Base-by-base conservation (phyloP, 2,888 invertebrate species). In the Bugulina stolonifera region DNA sequence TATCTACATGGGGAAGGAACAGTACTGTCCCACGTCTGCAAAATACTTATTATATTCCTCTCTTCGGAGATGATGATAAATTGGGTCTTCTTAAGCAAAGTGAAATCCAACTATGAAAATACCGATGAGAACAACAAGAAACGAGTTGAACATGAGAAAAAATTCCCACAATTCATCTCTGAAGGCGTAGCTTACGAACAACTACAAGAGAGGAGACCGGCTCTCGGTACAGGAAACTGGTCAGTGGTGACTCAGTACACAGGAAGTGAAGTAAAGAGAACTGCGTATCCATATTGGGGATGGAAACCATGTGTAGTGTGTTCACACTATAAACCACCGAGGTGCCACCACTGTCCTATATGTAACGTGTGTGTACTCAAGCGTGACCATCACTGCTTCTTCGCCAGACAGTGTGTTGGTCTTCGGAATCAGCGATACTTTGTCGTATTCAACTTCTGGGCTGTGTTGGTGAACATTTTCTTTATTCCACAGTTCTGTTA, bases 371-470 rank as follows among this genome's bases (percentile, higher is more conserved):
- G 82, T 74, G 77, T 82, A 18, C 77, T 83, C 10, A 82, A 82
- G 74, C 74, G 82, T 2, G 81, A 82, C 76, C 82, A 83, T 73
- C 82, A 83, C 73, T 83, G 82, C 73, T 81, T 79, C 75, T 80
- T 82, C 74, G 77, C 80, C 2, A 79, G 80, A 23, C 75, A 77
- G n/a, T 83, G 82, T 73, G 75, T 83, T 22, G 82, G 82, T 0
- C 78, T 78, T 71, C 72, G 77, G n/a, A 83, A 83, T 75, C 79
- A 79, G 69, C 77, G 81, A 25, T 78, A 80, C 74, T 83, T 81
- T 71, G 73, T 78, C 35, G 77, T 81, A n/a, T 81, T 82, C 72
- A 74, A 76, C 10, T 77, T 81, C 72, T 82, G 80, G 79, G 75
- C 78, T 0, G 71, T 73, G 18, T 34, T 79, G 2, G 77, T 76